Conservation (phyloP, 2,113 vertebrate species). For the Loxodonta africana region DNA sequence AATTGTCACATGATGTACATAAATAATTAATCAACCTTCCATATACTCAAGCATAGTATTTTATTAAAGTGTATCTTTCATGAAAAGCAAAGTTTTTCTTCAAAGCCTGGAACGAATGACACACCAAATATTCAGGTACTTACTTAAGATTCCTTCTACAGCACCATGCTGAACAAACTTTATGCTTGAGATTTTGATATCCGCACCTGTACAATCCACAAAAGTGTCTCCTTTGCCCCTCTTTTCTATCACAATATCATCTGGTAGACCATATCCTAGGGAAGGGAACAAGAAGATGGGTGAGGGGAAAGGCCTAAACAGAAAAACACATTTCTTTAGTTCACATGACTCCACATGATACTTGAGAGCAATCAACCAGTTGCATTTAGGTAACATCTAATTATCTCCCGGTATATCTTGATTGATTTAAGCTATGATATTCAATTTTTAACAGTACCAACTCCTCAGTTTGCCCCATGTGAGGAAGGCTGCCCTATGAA, state of each 20-base stretch:
- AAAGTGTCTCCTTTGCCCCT: slow-evolving; percentile 94
- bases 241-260: slow-evolving; percentile 97
- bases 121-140: slow-evolving; percentile 84
- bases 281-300: slow-evolving; percentile 28
- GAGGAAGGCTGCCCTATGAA: not conserved
- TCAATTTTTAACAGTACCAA: not conserved
- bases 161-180: slow-evolving; percentile 97
- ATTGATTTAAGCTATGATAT: not conserved
- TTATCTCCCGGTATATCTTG: not conserved
- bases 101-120: not conserved
- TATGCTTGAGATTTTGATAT: slow-evolving; percentile 93
- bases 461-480: not conserved
- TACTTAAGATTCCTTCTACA: slow-evolving; percentile 97
- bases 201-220: slow-evolving; percentile 92
- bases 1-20: not conserved
- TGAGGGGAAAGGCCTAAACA: not conserved
- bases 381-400: not conserved
- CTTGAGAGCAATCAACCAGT: not conserved
- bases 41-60: not conserved
- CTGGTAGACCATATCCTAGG: slow-evolving; percentile 95
- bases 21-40: not conserved
- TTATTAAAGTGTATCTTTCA: slow-evolving; percentile 29
- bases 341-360: not conserved
- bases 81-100: slow-evolving; percentile 6
- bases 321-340: not conserved